A percentile compares a stretch with the other conserved stretches of the same genome.
Evolutionary conservation across 2,888 invertebrate species (phyloP).

Genomic region (Hypercompe scribonia): DNA sequence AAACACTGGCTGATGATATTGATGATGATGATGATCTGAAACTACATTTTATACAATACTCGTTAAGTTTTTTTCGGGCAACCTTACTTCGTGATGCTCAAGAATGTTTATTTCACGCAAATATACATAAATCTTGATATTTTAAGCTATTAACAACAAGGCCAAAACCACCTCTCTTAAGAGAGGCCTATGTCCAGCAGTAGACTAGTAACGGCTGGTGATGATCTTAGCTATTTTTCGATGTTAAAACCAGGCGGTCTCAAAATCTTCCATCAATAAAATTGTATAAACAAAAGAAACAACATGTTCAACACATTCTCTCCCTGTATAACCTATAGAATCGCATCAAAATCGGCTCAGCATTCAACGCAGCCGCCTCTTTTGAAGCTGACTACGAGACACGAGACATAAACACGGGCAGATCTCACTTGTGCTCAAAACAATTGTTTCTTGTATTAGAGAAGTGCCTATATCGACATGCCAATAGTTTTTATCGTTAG

Average conservation of each 20-base stretch:
- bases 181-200: no score
- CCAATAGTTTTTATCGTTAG: neutral
- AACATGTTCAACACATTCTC: conserved; percentile 23
- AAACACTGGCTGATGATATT: no score
- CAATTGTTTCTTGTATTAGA: neutral
- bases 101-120: neutral
- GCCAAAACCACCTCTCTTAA: no score
- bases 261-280: conserved; percentile 5
- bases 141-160: neutral
- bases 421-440: neutral
- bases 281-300: conserved; percentile 18
- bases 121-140: neutral
- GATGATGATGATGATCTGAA: neutral
- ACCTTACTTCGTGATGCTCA: no score
- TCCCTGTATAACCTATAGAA: conserved; percentile 35
- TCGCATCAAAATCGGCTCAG: conserved; percentile 33
- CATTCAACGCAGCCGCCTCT: conserved; percentile 23
- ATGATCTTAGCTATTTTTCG: no score
- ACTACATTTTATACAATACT: neutral
- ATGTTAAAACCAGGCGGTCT: neutral
- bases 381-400: conserved; percentile 18
- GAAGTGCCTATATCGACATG: neutral
- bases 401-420: conserved; percentile 7
- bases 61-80: neutral
- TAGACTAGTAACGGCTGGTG: no score